phyloP scores from a whole-genome alignment of 53 echinoderm and acorn worm species.

The Paracentrotus lividus region DNA sequence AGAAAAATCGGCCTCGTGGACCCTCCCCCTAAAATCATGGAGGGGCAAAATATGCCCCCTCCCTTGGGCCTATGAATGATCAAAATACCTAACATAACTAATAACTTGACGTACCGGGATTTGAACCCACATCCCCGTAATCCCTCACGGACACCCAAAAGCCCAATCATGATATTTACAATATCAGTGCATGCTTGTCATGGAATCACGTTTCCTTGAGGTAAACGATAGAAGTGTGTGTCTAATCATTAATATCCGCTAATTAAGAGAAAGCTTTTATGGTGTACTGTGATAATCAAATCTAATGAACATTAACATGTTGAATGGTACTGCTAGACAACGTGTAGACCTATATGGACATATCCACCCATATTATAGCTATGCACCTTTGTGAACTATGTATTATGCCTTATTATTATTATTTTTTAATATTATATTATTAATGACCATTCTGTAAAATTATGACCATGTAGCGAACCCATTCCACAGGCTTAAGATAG shows the following conservation, averaged over 20 bases:
- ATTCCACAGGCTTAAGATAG: not conserved
- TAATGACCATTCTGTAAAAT: not conserved
- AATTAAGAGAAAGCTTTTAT: not conserved
- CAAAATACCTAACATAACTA: too few relatives aligned
- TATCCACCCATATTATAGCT: too few relatives aligned
- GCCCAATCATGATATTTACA: not conserved
- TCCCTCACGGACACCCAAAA: not conserved
- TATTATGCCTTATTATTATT: too few relatives aligned
- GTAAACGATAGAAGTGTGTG: not conserved
- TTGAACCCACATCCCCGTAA: not conserved
- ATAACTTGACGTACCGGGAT: too few relatives aligned
- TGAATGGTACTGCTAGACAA: not conserved
- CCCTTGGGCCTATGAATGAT: too few relatives aligned
- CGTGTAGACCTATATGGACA: not conserved
- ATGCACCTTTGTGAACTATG: too few relatives aligned
- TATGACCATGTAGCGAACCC: constrained; percentile 8
- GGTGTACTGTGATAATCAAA: not conserved
- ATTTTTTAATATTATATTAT: too few relatives aligned
- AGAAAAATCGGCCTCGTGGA: too few relatives aligned
- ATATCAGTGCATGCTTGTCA: not conserved
- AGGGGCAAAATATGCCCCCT: too few relatives aligned
- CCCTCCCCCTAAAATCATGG: too few relatives aligned
- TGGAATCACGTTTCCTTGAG: not conserved
- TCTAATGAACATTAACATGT: not conserved
- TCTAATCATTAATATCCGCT: constrained; percentile 29